These are phyloP conservation scores for Anguilla pacifica DNA, from an alignment of 2,797 vertebrate genomes.

Conservation along the genomic window DNA sequence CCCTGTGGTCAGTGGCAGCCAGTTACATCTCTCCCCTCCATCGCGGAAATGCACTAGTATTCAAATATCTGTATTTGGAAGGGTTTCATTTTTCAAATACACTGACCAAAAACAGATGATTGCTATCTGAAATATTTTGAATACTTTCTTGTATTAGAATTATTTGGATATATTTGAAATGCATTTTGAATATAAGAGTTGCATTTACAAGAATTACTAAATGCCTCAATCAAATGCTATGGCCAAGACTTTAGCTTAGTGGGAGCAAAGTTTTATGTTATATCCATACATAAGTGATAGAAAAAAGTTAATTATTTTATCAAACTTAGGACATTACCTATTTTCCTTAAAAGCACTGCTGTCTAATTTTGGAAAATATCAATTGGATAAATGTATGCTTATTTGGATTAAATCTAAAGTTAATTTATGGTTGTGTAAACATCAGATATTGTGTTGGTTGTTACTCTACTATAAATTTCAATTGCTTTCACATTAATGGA, in stretches of 20 bases:
- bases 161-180: neutral
- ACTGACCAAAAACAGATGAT: neutral
- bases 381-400: neutral
- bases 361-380: neutral
- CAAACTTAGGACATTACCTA: no score
- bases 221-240: neutral
- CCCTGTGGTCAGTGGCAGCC: conserved; percentile 65
- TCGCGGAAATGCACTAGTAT: neutral
- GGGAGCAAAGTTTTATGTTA: no score
- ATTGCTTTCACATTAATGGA: neutral
- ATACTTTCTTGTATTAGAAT: neutral
- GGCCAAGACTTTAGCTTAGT: neutral
- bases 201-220: neutral
- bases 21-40: no score
- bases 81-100: neutral
- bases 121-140: neutral
- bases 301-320: no score
- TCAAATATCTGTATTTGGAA: neutral
- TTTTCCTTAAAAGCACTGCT: no score
- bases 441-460: neutral
- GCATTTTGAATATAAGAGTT: neutral
- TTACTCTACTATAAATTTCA: neutral
- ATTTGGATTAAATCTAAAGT: neutral
- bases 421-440: neutral
- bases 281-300: no score